Base-by-base conservation (phyloP, 2,888 invertebrate genomes). In the Suillia variegata region DNA sequence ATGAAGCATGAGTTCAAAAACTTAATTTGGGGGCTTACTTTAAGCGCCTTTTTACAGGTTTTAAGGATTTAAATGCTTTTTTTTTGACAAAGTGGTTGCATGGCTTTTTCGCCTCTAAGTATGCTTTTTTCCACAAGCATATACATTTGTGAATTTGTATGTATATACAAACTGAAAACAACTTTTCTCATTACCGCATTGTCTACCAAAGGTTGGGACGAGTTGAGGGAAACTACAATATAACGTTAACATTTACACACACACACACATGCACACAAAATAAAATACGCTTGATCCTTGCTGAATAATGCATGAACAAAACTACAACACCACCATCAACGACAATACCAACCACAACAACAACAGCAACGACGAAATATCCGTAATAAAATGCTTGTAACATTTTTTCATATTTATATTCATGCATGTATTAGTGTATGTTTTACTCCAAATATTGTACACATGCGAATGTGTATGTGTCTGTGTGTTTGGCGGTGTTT, bases 401-500 rank as follows among this genome's bases (percentile, higher is more conserved):
- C 38, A 38, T 38, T 38, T 31, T 31, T 38, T 38, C 38, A 38
- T 38, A 38, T 38, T 13, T 13, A 38, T 38, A 38, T 38, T 38
- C n/a, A 38, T 38, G 38, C 38, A 38, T 38, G 38, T 13, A 13
- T 13, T 38, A 12, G 38, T n/a, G 20, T n/a, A 13, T 31, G 31
- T 18, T 33, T 52, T 13, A 13, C 12, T 18, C 20, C 33, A 24
- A 31, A 8, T 38, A 4, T 38, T 5, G 24, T 47, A 20, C 18
- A 52, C 13, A n/a, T 24, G 49, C n/a, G 22, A 5, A 20, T 31
- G 18, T 54, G 13, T 54, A 18, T 47, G 31, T 54, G 45, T 31
- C 26, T 31, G 47, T 54, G 54, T 42, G 54, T 31, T 18, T 47
- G 47, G 24, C 31, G 26, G 48, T n/a, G 21, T 45, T 24, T 54